phyloP scores from a whole-genome alignment of 2,113 vertebrate species.

The Neolamprologus tretocephalus region DNA sequence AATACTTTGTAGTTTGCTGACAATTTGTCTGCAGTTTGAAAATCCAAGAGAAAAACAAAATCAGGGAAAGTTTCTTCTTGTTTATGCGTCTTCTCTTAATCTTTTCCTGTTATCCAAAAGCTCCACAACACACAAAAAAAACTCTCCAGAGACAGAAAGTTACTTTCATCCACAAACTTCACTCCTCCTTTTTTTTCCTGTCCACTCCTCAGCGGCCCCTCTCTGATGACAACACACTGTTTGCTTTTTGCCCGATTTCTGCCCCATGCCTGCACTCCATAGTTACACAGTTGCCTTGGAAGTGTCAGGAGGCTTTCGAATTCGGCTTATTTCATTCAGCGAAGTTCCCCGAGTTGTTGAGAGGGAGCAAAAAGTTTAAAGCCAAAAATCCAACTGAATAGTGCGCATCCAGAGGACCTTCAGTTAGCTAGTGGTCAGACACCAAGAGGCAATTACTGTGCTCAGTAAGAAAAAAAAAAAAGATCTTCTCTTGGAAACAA shows the following conservation, averaged over 20 bases:
- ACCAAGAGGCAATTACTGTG: background rate
- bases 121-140: background rate
- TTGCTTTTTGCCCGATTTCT: slow-evolving; percentile 20
- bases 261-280: slow-evolving; percentile 36
- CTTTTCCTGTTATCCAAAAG: background rate
- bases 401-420: background rate
- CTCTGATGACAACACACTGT: slow-evolving; percentile 6
- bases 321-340: background rate
- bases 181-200: background rate
- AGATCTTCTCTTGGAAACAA: slow-evolving; percentile 40
- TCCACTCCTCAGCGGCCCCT: background rate
- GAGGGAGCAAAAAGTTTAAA: background rate
- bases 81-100: background rate
- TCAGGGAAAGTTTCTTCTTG: background rate
- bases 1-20: background rate
- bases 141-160: background rate
- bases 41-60: background rate
- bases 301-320: slow-evolving; percentile 3
- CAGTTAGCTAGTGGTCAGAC: background rate
- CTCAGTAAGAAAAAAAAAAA: background rate
- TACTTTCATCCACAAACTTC: background rate
- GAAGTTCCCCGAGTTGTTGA: background rate
- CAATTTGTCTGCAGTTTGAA: background rate
- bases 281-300: slow-evolving; percentile 50
- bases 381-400: background rate